Base-by-base conservation (phyloP, 2,113 vertebrate species). In the Orycteropus afer region DNA sequence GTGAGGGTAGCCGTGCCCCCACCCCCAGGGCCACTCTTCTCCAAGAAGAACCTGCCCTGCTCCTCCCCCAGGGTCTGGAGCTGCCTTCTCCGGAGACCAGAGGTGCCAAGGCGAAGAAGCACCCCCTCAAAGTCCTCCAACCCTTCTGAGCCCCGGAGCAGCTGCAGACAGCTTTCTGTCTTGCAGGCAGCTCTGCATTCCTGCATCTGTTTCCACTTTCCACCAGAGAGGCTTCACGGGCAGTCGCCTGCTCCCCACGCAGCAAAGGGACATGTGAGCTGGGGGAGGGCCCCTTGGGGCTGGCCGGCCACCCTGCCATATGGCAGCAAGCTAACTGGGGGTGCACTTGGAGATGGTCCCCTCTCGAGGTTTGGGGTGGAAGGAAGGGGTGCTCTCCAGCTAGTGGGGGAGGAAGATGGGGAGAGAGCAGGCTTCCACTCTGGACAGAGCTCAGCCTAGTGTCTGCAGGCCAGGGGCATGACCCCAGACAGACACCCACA, bases 171-270 rank as follows among this genome's bases (percentile, higher is more conserved):
- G 0, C 7, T n/a, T 1, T 0, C 7, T 3, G 59, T 40, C 71
- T 86, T 6, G 51, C 45, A 81, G 74, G 23, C 42, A 57, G 17
- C 22, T 32, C 55, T 6, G 12, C 97, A 95, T 95, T 95, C 84
- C 85, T 76, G 55, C 97, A 97, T 93, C 95, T 96, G 97, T 81
- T 97, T 96, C 92, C 57, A 82, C 93, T 96, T 95, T 73, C 51
- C 61, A 14, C 69, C 78, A 22, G n/a, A 79, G 88, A 53, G 23
- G 23, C 51, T 49, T 63, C 8, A 47, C 11, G 2, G 61, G 92
- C 89, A n/a, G 92, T 47, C 10, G 96, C 74, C 90, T n/a, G 3
- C 81, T 67, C 93, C 87, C 45, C 0, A 9, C 11, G 20, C 42
- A 1, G 79, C 25, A 32, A 78, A 29, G 14, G 59, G 80, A 95